phyloP scores from a whole-genome alignment of 37 sponge, comb jelly and placozoan species.

The Hexactinellida sp. region DNA sequence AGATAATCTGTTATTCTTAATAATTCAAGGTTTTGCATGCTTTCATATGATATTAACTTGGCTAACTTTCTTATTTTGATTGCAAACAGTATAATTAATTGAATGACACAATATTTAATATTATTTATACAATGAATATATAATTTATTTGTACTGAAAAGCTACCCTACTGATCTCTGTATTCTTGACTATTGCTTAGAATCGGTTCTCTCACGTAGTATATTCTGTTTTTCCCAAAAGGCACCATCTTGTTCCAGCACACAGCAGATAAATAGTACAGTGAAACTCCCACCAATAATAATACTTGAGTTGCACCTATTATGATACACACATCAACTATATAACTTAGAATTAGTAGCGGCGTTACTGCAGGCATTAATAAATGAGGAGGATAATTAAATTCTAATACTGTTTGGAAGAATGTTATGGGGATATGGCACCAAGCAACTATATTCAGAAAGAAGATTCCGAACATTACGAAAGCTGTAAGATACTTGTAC shows the following conservation, averaged over 20 bases:
- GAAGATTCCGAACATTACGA: neutral
- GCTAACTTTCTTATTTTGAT: no score
- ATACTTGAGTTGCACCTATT: neutral
- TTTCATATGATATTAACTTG: no score
- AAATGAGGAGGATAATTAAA: no score
- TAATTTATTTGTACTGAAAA: no score
- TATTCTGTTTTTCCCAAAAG: neutral
- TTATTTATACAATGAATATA: no score
- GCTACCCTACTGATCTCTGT: neutral
- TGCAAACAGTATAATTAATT: no score
- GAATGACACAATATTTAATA: no score
- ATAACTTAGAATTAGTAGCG: neutral
- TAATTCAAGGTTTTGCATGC: no score
- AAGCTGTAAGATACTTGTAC: neutral
- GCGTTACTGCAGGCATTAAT: no score
- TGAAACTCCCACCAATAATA: neutral
- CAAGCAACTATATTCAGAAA: neutral
- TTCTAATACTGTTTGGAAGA: no score
- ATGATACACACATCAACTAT: neutral
- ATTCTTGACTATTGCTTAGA: neutral
- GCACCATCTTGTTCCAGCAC: neutral
- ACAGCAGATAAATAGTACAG: neutral
- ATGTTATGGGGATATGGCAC: neutral
- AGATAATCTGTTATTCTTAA: no score
- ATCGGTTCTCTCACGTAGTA: neutral